These are phyloP conservation scores for Apodemia zela DNA, from an alignment of 2,888 invertebrate species.

Conservation along the genomic window DNA sequence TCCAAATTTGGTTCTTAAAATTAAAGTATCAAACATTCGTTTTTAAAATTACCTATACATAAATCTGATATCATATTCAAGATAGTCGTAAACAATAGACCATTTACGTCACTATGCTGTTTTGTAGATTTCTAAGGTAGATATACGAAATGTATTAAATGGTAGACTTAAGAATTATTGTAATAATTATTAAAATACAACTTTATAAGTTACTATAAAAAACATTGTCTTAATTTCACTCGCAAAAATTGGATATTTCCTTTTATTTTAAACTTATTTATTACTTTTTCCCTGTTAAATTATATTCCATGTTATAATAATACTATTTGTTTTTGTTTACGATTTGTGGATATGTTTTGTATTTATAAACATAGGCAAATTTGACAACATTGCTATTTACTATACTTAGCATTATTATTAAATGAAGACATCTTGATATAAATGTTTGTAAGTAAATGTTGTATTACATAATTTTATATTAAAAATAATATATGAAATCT, in stretches of 20 bases:
- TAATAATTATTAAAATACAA: not conserved
- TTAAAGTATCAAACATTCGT: constrained; percentile 10
- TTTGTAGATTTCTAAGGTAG: constrained; percentile 3
- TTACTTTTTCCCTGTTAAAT: too few relatives aligned
- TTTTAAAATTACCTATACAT: constrained; percentile 1
- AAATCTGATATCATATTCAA: constrained; percentile 9
- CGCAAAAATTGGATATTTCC: too few relatives aligned
- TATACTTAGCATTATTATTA: not conserved
- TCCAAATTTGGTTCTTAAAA: constrained; percentile 12
- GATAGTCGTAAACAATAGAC: not conserved
- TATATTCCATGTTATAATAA: too few relatives aligned
- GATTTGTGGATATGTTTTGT: not conserved
- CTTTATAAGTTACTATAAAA: too few relatives aligned
- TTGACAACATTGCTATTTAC: not conserved
- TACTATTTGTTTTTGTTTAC: too few relatives aligned
- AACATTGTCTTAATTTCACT: too few relatives aligned
- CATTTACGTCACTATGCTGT: constrained; percentile 3
- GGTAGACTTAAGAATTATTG: constrained; percentile 1
- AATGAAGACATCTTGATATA: constrained; percentile 6
- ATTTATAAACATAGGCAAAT: not conserved
- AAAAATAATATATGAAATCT: not conserved
- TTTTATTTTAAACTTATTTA: too few relatives aligned
- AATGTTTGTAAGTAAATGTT: constrained; percentile 10
- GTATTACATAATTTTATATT: constrained; percentile 5
- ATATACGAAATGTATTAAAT: not conserved